Evolutionary conservation across 2,797 vertebrate species (phyloP), one percentile per base, ranked within the genome.

Genomic region (Poeciliopsis gracilis): DNA sequence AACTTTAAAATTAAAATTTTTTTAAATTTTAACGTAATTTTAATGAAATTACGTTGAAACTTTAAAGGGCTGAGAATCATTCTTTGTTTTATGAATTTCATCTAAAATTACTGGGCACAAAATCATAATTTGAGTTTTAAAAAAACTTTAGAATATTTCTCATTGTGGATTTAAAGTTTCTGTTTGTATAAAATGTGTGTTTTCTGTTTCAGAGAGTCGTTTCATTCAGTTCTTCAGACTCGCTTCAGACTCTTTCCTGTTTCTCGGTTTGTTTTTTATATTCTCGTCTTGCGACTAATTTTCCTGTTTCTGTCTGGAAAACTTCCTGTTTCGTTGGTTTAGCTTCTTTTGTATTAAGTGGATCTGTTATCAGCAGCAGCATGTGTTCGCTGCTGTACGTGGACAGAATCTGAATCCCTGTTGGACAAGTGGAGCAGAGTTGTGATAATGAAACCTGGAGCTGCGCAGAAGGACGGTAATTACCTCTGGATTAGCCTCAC

Each of bases 321-420:
- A 71, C 69, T 3, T 71, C 13, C 43, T 8, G 13, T 30, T 71
- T 30, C 10, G 69, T 30, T 45, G 25, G 15, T 46, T 6, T 15
- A 1, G 11, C 46, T 46, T 10, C 45, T 47, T 47, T 41, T 71
- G 25, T 47, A 47, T 71, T 28, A 30, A 45, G 67, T 10, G 67
- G 67, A 16, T 70, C n/a, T 71, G 69, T 71, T 71, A 71, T 71
- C 69, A 47, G 69, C 69, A 28, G 69, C 43, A 71, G 69, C 69
- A 71, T 16, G 41, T 15, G 38, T 43, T n/a, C 18, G 43, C 9
- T n/a, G 25, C 25, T 30, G 25, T 8, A 20, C 43, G 69, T 71
- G 69, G n/a, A 16, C 25, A 20, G 69, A 71, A 46, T 46, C 43
- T 18, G 45, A 47, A 71, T 47, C 28, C 69, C 18, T 20, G 69